A percentile compares a stretch with the other conserved stretches of the same genome.
Conservation (phyloP, 2,113 vertebrate species). For the Orycteropus afer region DNA sequence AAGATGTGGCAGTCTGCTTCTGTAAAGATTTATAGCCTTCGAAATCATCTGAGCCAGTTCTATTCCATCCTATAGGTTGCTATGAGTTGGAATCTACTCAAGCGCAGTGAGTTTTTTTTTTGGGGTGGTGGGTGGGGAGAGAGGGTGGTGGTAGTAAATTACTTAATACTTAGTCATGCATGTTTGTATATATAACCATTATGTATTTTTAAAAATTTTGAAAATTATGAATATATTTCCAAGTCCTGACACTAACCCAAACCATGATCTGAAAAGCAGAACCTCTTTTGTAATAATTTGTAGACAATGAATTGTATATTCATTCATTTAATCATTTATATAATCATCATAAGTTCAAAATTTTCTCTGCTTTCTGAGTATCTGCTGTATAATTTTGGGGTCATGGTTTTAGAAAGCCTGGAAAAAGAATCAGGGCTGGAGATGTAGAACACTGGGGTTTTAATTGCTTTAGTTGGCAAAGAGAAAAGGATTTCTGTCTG, state of each 20-base stretch:
- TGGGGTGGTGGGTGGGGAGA: too few species aligned
- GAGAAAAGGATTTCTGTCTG: constrained; percentile 34
- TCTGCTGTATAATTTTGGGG: not conserved
- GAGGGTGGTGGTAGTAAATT: too few species aligned
- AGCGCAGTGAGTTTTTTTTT: too few species aligned
- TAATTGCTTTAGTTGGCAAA: constrained; percentile 43
- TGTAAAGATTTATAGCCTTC: too few species aligned
- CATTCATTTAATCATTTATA: constrained; percentile 20
- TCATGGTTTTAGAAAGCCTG: not conserved
- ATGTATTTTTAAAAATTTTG: not conserved
- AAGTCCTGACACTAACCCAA: not conserved
- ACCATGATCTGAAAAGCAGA: not conserved
- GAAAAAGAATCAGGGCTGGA: not conserved
- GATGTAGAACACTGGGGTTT: not conserved
- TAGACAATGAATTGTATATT: not conserved
- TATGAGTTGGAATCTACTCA: too few species aligned
- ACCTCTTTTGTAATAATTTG: not conserved
- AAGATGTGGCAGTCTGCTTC: too few species aligned
- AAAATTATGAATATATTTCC: constrained; percentile 14
- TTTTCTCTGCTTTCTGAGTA: not conserved
- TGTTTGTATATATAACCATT: not conserved
- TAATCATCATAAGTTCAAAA: not conserved
- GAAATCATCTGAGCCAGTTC: too few species aligned
- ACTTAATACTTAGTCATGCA: not conserved
- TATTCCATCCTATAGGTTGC: too few species aligned